These are phyloP conservation scores for Apotomis capreana DNA, from an alignment of 2,888 invertebrate species.

Conservation along the genomic window DNA sequence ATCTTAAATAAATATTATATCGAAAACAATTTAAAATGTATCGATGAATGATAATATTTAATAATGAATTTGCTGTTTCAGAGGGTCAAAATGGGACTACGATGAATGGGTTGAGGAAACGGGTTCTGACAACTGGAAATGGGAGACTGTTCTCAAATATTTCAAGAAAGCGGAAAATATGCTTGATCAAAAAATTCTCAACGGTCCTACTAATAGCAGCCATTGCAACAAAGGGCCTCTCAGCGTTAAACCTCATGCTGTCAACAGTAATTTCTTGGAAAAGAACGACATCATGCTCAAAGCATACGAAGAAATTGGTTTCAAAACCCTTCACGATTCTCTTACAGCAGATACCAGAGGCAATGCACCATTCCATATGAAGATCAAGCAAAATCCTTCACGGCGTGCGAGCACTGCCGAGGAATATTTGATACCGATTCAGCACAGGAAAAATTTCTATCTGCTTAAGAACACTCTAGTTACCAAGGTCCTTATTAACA, in stretches of 20 bases:
- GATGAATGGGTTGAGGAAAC: conserved; percentile 84
- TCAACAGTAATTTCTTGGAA: conserved; percentile 47
- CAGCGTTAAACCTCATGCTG: conserved; percentile 49
- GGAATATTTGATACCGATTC: conserved; percentile 14
- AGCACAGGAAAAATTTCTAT: conserved; percentile 44
- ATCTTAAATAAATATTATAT: too few species aligned
- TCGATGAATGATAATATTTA: neutral
- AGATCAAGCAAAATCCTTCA: conserved; percentile 12
- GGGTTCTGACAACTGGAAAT: conserved; percentile 72
- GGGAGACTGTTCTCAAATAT: conserved; percentile 47
- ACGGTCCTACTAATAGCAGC: conserved; percentile 55
- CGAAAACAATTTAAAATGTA: neutral
- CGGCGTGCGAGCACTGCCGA: conserved; percentile 27
- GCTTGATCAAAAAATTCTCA: conserved; percentile 12
- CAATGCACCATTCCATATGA: conserved; percentile 15
- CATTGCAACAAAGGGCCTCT: conserved; percentile 30
- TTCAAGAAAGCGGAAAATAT: conserved; percentile 38
- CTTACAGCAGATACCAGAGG: conserved; percentile 24
- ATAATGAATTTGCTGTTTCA: conserved; percentile 48
- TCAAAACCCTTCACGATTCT: conserved; percentile 11
- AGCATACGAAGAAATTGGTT: conserved; percentile 27
- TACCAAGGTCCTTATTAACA: conserved; percentile 45
- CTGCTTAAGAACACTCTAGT: conserved; percentile 48
- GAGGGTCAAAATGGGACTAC: conserved; percentile 84
- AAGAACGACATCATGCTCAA: conserved; percentile 62